phyloP scores from a whole-genome alignment of 2,888 invertebrate genomes.

The Onthophagus sagittarius region DNA sequence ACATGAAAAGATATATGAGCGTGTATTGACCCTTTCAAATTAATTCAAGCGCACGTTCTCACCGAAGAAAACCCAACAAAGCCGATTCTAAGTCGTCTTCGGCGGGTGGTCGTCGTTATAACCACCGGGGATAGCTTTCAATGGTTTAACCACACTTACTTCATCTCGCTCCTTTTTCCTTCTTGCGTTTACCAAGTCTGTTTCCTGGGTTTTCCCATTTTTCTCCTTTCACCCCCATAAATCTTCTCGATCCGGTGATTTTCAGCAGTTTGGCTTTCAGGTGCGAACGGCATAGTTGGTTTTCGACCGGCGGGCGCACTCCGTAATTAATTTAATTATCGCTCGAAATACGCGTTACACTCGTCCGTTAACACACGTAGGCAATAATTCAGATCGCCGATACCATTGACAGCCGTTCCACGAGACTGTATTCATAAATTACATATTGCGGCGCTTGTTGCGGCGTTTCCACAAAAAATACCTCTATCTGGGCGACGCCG shows the following conservation, averaged over 20 bases:
- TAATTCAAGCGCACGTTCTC: neutral
- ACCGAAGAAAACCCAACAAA: neutral
- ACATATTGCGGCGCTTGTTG: neutral
- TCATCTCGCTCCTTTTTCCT: too few species aligned
- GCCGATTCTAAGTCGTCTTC: neutral
- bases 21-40: neutral
- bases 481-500: conserved; percentile 29
- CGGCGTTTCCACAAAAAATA: neutral
- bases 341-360: neutral
- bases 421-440: conserved; percentile 5
- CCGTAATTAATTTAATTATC: conserved; percentile 12
- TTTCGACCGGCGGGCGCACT: neutral
- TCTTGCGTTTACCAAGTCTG: too few species aligned
- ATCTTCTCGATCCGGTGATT: neutral
- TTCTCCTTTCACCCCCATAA: neutral
- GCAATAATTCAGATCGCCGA: conserved; percentile 11
- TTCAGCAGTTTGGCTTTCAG: neutral
- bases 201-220: neutral
- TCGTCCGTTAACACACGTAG: conserved; percentile 3
- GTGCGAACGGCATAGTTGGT: neutral
- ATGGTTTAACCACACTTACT: too few species aligned
- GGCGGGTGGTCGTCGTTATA: neutral
- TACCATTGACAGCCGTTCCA: conserved; percentile 2
- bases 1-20: neutral
- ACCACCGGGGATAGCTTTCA: too few species aligned